Evolutionary conservation across 2,797 vertebrate genomes (phyloP), one percentile per base, ranked within the genome.

Genomic region (Lindbergichthys nudifrons): DNA sequence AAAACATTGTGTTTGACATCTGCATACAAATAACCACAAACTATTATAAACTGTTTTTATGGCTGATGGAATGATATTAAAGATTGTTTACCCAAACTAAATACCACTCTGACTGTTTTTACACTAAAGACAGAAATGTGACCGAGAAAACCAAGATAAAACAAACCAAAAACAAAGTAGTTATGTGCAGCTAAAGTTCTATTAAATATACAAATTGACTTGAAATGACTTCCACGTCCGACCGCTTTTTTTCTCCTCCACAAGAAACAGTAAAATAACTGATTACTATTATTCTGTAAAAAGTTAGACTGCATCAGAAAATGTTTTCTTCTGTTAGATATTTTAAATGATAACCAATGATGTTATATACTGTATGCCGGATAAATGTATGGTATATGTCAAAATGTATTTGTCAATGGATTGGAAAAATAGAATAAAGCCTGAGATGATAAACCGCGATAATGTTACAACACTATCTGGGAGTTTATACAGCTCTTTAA

Each of bases 51-150:
- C 46, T 48, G 39, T 73, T 66, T 73, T 71, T 72, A 73, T 72
- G 61, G 45, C 23, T 75, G 11, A 74, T 53, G 57, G 62, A 65
- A 74, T 9, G 14, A 65, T 56, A 85, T 76, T 84, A 79, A 76
- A 81, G 52, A 74, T 26, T 5, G 19, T 83, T 73, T 39, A 36
- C 32, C 32, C 32, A 5, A 78, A 80, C 45, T 3, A 58, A 64
- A 60, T 14, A 50, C 62, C 7, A 65, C 41, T 2, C 42, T 59
- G 66, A 48, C 26, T 51, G 19, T 41, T 73, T 57, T 75, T 60
- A 61, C 15, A 65, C 4, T 36, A 30, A 57, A 19, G 15, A 26
- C 19, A 23, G 14, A 41, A 50, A 23, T 60, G 21, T 42, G 19
- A 73, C 50, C 42, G 32, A 67, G 39, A 23, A 7, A 8, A 15